phyloP scores from a whole-genome alignment of 2,113 vertebrate genomes.

The Aramus guarauna region DNA sequence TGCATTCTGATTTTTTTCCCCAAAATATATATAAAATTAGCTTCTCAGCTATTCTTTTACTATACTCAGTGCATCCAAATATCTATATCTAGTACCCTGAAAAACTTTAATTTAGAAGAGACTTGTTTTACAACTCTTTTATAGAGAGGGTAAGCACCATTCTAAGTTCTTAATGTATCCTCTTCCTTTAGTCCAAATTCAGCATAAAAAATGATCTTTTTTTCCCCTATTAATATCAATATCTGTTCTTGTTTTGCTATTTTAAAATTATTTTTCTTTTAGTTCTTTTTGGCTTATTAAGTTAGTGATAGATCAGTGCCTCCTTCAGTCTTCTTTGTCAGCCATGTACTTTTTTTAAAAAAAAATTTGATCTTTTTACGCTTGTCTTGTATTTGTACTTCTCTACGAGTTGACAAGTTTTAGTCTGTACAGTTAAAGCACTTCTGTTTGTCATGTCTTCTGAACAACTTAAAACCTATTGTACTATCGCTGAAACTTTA shows the following conservation, averaged over 20 bases:
- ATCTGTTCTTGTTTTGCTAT: neutral
- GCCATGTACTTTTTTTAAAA: rapidly evolving
- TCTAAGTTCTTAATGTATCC: neutral
- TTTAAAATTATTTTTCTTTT: neutral
- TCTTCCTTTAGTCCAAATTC: neutral
- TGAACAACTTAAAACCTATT: neutral
- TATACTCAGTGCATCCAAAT: neutral
- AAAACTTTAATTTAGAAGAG: neutral
- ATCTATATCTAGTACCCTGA: neutral
- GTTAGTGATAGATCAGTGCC: neutral
- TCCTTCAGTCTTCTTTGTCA: neutral
- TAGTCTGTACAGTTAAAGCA: neutral
- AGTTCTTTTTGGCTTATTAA: neutral
- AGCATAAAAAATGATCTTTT: neutral
- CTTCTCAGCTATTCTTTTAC: neutral
- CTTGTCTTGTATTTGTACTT: neutral
- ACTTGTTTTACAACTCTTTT: neutral
- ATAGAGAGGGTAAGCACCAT: neutral
- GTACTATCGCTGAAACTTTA: neutral
- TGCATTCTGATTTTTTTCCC: neutral
- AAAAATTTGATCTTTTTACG: neutral
- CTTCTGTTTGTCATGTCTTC: neutral
- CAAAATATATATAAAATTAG: neutral
- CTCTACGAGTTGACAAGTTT: neutral
- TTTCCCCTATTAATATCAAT: neutral